Conservation (phyloP, 1,140 invertebrate genomes). For the Triops cancriformis region DNA sequence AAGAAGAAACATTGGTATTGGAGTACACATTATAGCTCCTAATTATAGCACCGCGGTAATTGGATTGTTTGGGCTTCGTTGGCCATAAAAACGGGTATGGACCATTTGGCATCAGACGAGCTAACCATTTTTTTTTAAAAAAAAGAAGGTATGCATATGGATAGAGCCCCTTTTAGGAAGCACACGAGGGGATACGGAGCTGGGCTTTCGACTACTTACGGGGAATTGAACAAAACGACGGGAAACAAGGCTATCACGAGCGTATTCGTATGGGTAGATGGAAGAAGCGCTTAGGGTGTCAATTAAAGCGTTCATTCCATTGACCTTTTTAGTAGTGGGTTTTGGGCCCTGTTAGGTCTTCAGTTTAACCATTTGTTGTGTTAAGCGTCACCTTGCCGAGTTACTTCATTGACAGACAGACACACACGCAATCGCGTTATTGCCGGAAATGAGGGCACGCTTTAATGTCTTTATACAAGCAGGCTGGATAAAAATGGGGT, state of each 20-base stretch:
- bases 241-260: constrained; percentile 10
- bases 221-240: neutral
- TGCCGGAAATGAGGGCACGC: neutral
- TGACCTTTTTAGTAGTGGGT: neutral
- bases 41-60: constrained; percentile 5
- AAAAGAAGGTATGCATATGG: neutral
- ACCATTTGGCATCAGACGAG: neutral
- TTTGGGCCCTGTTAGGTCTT: neutral
- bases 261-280: neutral
- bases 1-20: neutral
- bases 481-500: no score
- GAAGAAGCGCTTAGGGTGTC: constrained; percentile 9
- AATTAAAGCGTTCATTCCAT: constrained; percentile 14
- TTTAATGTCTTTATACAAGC: constrained; percentile 1
- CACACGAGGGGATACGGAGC: neutral
- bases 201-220: neutral
- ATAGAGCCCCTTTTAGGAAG: neutral
- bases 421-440: neutral
- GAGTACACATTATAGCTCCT: constrained; percentile 10
- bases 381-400: neutral
- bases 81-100: neutral
- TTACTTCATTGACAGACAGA: neutral
- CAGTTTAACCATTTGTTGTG: neutral
- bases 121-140: neutral
- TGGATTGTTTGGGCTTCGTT: constrained; percentile 11